Evolutionary conservation across 1,140 invertebrate species (phyloP).

Genomic region (Nilaparvata lugens): DNA sequence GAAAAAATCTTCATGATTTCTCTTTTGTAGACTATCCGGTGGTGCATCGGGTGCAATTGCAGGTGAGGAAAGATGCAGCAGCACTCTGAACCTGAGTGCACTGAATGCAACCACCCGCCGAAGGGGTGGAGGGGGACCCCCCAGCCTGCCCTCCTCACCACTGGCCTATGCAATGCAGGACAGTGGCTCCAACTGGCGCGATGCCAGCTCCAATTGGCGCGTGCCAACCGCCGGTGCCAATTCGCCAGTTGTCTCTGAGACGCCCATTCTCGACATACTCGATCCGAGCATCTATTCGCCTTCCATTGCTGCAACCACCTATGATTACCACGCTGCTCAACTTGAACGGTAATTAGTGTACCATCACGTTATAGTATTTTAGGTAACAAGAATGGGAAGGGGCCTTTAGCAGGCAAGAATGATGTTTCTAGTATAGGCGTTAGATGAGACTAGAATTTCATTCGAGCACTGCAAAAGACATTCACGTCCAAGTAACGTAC

Average conservation of each 20-base stretch:
- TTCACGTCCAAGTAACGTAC: too few species aligned
- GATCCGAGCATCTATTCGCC: neutral
- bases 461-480: too few species aligned
- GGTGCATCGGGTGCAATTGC: too few species aligned
- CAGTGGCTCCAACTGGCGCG: neutral
- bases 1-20: too few species aligned
- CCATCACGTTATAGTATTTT: too few species aligned
- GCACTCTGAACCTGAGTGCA: slow-evolving; percentile 21
- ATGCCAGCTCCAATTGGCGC: neutral
- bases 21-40: too few species aligned
- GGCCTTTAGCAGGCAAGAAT: too few species aligned
- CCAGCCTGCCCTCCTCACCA: slow-evolving; percentile 33
- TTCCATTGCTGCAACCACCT: slow-evolving; percentile 36
- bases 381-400: too few species aligned
- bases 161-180: neutral
- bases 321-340: slow-evolving; percentile 65
- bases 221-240: neutral
- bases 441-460: too few species aligned
- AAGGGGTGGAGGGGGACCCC: slow-evolving; percentile 17
- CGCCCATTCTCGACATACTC: slow-evolving; percentile 24
- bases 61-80: slow-evolving; percentile 19
- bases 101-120: neutral
- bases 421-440: too few species aligned
- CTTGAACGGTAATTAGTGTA: slow-evolving; percentile 47
- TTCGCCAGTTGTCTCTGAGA: slow-evolving; percentile 12